Conservation (phyloP, 2,888 invertebrate genomes). For the Conus canariensis region DNA sequence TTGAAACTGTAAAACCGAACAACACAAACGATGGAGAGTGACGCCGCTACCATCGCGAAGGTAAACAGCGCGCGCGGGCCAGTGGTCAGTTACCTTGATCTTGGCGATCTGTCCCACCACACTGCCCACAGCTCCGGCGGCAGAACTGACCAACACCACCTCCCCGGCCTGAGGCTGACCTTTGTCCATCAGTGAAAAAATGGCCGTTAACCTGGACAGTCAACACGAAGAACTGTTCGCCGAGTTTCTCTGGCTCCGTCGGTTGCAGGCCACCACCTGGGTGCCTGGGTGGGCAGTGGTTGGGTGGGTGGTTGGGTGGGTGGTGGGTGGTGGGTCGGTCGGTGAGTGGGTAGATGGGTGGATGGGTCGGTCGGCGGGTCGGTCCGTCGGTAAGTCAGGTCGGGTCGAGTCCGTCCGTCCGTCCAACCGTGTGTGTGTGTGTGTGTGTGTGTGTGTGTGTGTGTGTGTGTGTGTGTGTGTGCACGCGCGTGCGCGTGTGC, state of each 20-base stretch:
- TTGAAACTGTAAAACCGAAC: too few species aligned
- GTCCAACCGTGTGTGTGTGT: neutral
- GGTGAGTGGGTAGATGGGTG: too few species aligned
- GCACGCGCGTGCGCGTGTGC: neutral
- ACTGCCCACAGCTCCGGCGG: constrained; percentile 88
- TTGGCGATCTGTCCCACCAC: constrained; percentile 82
- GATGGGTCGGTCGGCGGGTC: too few species aligned
- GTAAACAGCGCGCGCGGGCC: neutral
- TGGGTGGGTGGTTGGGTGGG: too few species aligned
- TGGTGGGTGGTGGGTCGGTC: too few species aligned
- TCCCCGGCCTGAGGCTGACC: constrained; percentile 85
- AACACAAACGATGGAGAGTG: too few species aligned
- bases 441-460: constrained; percentile 10
- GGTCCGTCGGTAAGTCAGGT: too few species aligned
- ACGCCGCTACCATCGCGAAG: neutral
- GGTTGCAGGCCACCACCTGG: too few species aligned
- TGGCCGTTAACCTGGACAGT: neutral
- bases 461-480: neutral
- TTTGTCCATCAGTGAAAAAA: neutral
- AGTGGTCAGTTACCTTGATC: constrained; percentile 81
- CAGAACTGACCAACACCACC: constrained; percentile 86
- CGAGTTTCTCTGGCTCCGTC: too few species aligned
- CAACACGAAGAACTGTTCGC: neutral
- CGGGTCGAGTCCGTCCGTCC: neutral
- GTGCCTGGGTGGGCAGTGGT: too few species aligned